A percentile compares a stretch with the other conserved stretches of the same genome.
Evolutionary conservation across 2,888 invertebrate genomes (phyloP).

Genomic region (Aromia moschata): DNA sequence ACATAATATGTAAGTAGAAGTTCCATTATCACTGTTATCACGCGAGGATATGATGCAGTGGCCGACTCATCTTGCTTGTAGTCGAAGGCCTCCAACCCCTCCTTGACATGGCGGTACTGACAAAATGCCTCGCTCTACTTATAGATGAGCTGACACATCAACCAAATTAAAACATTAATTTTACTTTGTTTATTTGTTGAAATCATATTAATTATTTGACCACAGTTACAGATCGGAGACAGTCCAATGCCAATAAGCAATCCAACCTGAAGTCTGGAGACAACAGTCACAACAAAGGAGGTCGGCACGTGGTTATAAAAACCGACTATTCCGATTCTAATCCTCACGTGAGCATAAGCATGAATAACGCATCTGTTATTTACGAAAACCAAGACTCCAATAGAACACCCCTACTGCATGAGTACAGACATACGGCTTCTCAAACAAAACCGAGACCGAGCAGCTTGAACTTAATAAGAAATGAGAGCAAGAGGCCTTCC

Average conservation of each 20-base stretch:
- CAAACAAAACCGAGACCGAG: conserved; percentile 51
- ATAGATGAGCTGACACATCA: too few species aligned
- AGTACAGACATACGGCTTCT: conserved; percentile 42
- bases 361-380: conserved; percentile 42
- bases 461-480: conserved; percentile 50
- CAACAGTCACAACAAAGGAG: conserved; percentile 44
- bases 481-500: conserved; percentile 44
- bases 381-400: conserved; percentile 46
- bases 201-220: background rate
- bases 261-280: conserved; percentile 47
- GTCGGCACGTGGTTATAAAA: conserved; percentile 56
- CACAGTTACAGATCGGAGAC: conserved; percentile 52
- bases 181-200: too few species aligned
- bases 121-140: too few species aligned
- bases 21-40: too few species aligned
- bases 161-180: too few species aligned
- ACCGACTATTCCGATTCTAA: conserved; percentile 45
- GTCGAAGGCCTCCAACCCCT: too few species aligned
- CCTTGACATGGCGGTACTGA: too few species aligned
- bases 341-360: conserved; percentile 45
- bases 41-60: too few species aligned
- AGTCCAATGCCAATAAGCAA: conserved; percentile 47
- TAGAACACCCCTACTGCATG: conserved; percentile 44
- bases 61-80: too few species aligned
- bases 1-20: too few species aligned